phyloP scores from a whole-genome alignment of 2,797 vertebrate genomes.

The Phataginus tetradactyla region DNA sequence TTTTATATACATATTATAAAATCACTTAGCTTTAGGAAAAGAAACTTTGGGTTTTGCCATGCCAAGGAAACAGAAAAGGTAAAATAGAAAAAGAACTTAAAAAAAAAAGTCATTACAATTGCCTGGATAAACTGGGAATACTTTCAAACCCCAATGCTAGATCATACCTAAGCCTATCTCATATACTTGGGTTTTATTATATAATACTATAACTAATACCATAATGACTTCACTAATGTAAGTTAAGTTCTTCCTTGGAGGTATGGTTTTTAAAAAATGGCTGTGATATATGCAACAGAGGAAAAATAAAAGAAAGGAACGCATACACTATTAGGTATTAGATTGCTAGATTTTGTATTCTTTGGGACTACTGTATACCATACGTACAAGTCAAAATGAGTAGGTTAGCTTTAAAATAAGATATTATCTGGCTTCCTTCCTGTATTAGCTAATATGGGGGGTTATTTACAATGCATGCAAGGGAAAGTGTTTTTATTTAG shows the following conservation, averaged over 20 bases:
- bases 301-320: not conserved
- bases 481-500: conserved; percentile 2
- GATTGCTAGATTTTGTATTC: not conserved
- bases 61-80: conserved; percentile 67
- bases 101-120: conserved; percentile 66
- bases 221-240: not conserved
- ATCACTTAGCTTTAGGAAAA: conserved; percentile 82
- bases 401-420: conserved; percentile 34
- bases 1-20: conserved; percentile 87
- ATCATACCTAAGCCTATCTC: conserved; percentile 2
- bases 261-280: conserved; percentile 29
- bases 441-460: not conserved
- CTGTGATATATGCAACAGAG: not conserved
- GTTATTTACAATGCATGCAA: not conserved
- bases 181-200: not conserved
- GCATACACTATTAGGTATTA: not conserved
- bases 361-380: not conserved
- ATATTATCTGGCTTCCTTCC: not conserved
- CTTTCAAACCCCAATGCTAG: conserved; percentile 81
- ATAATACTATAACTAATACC: not conserved
- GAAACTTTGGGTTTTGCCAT: conserved; percentile 80
- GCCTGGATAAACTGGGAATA: conserved; percentile 69
- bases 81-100: conserved; percentile 52
- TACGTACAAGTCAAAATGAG: not conserved
- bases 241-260: not conserved